Evolutionary conservation across 2,113 vertebrate species (phyloP).

Genomic region (Takifugu bimaculatus): DNA sequence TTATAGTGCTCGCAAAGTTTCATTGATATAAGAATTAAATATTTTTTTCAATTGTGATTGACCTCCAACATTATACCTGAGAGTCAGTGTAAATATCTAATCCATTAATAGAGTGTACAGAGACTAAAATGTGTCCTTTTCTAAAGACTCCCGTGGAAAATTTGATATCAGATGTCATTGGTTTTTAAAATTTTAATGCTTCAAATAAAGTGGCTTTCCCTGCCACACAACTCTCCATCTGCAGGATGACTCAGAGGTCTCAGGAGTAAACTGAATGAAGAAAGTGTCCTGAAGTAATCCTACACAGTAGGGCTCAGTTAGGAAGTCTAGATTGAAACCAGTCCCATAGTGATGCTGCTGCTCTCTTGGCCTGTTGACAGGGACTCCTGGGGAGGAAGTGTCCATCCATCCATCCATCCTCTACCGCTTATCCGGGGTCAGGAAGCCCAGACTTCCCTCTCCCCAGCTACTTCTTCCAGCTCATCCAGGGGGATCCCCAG

Average conservation of each 20-base stretch:
- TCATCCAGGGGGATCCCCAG: no score
- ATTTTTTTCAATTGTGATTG: no score
- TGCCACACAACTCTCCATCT: background rate
- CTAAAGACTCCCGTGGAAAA: background rate
- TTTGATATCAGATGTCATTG: background rate
- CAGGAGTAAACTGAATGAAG: background rate
- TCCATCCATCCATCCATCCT: no score
- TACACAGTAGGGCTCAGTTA: constrained; percentile 1
- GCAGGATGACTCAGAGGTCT: constrained; percentile 1
- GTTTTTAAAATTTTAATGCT: background rate
- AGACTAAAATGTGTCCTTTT: background rate
- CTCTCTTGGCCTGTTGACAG: background rate
- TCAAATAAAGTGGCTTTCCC: background rate
- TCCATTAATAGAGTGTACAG: no score
- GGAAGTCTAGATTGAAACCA: constrained; percentile 9
- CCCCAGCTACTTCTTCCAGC: no score
- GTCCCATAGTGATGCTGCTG: background rate
- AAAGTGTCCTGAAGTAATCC: constrained; percentile 13
- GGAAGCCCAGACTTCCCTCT: no score
- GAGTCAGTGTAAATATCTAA: no score
- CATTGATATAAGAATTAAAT: no score
- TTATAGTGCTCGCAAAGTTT: no score
- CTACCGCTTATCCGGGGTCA: no score
- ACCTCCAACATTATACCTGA: no score
- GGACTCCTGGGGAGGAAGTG: no score